Percentiles rank a stretch among this genome's conserved stretches.
These are phyloP conservation scores for Mythimna impura DNA, from an alignment of 2,888 invertebrate species.

Conservation along the genomic window DNA sequence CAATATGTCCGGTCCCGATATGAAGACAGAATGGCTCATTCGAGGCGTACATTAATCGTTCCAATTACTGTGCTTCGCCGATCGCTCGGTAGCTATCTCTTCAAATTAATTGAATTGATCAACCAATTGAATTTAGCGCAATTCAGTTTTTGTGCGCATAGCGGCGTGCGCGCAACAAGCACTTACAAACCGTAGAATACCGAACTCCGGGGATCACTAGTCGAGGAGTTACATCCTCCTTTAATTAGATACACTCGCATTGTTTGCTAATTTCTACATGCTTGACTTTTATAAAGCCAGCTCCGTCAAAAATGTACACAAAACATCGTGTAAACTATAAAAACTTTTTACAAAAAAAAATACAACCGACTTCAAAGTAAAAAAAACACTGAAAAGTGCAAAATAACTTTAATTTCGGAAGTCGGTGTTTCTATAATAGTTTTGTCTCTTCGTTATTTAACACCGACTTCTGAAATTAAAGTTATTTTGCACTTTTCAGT, in stretches of 20 bases:
- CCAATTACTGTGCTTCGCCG: slow-evolving; percentile 81
- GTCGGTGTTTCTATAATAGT: too few species aligned
- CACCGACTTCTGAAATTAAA: too few species aligned
- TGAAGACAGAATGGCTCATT: slow-evolving; percentile 79
- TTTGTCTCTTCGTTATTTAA: too few species aligned
- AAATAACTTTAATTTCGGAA: too few species aligned
- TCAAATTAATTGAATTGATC: slow-evolving; percentile 88
- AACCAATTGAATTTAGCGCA: slow-evolving; percentile 86
- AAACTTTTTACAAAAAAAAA: too few species aligned
- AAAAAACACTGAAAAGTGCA: too few species aligned
- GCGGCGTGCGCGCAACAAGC: slow-evolving; percentile 57
- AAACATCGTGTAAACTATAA: too few species aligned
- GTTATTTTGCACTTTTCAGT: too few species aligned
- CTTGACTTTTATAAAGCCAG: slow-evolving; percentile 23
- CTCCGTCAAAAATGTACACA: too few species aligned
- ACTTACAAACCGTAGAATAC: slow-evolving; percentile 54
- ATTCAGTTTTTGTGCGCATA: slow-evolving; percentile 79
- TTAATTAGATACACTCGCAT: slow-evolving; percentile 55
- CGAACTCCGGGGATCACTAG: slow-evolving; percentile 42
- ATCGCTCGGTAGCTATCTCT: slow-evolving; percentile 79
- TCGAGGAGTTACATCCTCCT: slow-evolving; percentile 35
- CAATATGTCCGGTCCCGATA: slow-evolving; percentile 80
- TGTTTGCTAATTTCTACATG: slow-evolving; percentile 61
- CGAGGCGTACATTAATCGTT: slow-evolving; percentile 81
- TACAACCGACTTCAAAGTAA: too few species aligned